Base-by-base conservation (phyloP, 2,888 invertebrate genomes). In the Amphiduros pacificus region DNA sequence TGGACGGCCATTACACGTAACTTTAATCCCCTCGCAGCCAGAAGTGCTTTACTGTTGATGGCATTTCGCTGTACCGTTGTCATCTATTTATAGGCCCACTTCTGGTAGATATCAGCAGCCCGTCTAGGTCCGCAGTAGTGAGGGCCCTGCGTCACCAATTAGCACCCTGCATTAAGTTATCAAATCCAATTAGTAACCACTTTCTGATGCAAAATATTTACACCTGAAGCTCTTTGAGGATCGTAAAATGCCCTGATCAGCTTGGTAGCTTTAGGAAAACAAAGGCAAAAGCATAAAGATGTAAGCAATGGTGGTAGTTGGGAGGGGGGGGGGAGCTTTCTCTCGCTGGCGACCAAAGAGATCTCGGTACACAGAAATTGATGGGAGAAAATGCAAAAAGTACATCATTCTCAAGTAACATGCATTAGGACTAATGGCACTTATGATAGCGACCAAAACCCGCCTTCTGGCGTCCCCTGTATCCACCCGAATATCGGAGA, bases 331-430 rank as follows among this genome's bases (percentile, higher is more conserved):
- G n/a, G n/a, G n/a, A n/a, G n/a, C n/a, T n/a, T n/a, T n/a, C n/a
- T n/a, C n/a, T n/a, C n/a, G n/a, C n/a, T n/a, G n/a, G n/a, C n/a
- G n/a, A n/a, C n/a, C n/a, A n/a, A n/a, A n/a, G n/a, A n/a, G n/a
- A n/a, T n/a, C 44, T 44, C 20, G 22, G 44, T 22, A 44, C 44
- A 22, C 44, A 44, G 44, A 48, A 56, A 56, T 56, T 56, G 56
- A 56, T 56, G 56, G 56, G 27, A 20, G 49, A 41, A 56, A 56
- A 56, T 56, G 56, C 28, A 56, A 56, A 56, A 56, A 56, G 56
- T 56, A 41, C 44, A 44, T 44, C 56, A 56, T 41, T 56, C 44
- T 56, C 56, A 56, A 56, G 56, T 56, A 56, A 56, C 56, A 56
- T 48, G 49, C 56, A 56, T 56, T 56, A 56, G 44, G 56, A 22